A percentile compares a stretch with the other conserved stretches of the same genome.
phyloP scores from a whole-genome alignment of 2,888 invertebrate genomes.

The Catocala sponsa region DNA sequence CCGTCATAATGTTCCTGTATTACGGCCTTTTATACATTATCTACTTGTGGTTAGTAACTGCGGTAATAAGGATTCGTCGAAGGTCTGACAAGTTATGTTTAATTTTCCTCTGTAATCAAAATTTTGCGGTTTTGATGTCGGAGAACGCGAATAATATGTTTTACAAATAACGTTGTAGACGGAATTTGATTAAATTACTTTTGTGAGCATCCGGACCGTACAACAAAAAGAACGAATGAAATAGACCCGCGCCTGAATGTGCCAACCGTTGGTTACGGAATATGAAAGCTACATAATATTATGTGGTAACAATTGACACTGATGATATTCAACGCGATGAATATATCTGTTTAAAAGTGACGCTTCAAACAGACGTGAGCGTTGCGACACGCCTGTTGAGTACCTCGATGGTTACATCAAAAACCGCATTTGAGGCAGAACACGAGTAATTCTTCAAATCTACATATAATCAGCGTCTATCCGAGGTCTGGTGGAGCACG shows the following conservation, averaged over 20 bases:
- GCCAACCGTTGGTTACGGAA: constrained; percentile 23
- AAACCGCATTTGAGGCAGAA: constrained; percentile 37
- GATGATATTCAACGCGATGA: constrained; percentile 27
- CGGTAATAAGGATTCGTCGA: constrained; percentile 28
- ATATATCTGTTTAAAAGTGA: constrained; percentile 28
- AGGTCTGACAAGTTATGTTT: constrained; percentile 42
- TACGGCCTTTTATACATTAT: constrained; percentile 21
- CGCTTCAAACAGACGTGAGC: constrained; percentile 24
- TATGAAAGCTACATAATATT: constrained; percentile 11
- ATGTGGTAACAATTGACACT: constrained; percentile 38
- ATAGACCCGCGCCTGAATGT: constrained; percentile 13
- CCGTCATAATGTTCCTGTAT: constrained; percentile 27
- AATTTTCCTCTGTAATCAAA: constrained; percentile 36
- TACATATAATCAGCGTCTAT: constrained; percentile 60
- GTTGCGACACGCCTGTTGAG: constrained; percentile 35
- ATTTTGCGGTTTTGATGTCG: constrained; percentile 29
- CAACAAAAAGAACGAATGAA: constrained; percentile 13
- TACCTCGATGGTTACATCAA: constrained; percentile 41
- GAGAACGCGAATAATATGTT: constrained; percentile 21
- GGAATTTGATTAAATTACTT: constrained; percentile 16
- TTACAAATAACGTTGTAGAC: constrained; percentile 16
- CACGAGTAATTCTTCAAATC: constrained; percentile 57
- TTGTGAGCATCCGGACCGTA: not conserved
- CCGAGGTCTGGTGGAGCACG: constrained; percentile 51
- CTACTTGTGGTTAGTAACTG: constrained; percentile 29